These are phyloP conservation scores for Synanthedon andrenaeformis DNA, from an alignment of 2,888 invertebrate species.

Conservation along the genomic window DNA sequence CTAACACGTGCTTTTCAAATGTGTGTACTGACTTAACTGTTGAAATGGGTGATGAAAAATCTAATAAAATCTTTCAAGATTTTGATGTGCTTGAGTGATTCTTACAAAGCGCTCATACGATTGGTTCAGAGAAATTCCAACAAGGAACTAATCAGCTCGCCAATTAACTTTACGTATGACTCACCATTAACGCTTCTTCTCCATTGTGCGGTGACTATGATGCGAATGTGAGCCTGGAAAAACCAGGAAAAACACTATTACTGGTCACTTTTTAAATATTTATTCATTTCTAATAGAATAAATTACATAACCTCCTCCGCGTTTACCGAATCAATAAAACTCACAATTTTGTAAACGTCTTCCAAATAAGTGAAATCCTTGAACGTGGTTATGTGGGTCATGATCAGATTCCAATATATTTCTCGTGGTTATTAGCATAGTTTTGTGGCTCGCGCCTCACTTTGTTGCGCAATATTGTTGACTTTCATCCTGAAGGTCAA, in stretches of 20 bases:
- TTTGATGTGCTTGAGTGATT: slow-evolving; percentile 19
- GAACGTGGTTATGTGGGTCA: slow-evolving; percentile 64
- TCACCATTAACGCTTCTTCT: slow-evolving; percentile 11
- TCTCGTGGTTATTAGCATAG: slow-evolving; percentile 65
- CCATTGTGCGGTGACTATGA: slow-evolving; percentile 12
- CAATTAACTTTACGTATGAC: slow-evolving; percentile 22
- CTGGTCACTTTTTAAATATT: neutral
- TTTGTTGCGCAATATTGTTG: slow-evolving; percentile 63
- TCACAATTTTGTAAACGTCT: slow-evolving; percentile 55
- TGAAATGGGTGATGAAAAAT: slow-evolving; percentile 61
- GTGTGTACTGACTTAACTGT: slow-evolving; percentile 30
- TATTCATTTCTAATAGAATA: neutral
- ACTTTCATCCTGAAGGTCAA: slow-evolving; percentile 71
- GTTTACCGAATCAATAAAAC: neutral
- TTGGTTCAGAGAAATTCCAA: slow-evolving; percentile 7
- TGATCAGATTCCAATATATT: slow-evolving; percentile 61
- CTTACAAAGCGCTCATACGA: slow-evolving; percentile 5
- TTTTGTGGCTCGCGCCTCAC: slow-evolving; percentile 48
- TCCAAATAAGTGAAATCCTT: slow-evolving; percentile 70
- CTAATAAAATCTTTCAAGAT: slow-evolving; percentile 34
- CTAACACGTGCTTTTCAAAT: slow-evolving; percentile 17
- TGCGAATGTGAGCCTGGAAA: slow-evolving; percentile 10
- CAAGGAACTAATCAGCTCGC: slow-evolving; percentile 10
- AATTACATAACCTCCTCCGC: neutral
- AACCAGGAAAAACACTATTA: slow-evolving; percentile 19